Conservation (phyloP, 2,113 vertebrate genomes). For the Electrona antarctica region DNA sequence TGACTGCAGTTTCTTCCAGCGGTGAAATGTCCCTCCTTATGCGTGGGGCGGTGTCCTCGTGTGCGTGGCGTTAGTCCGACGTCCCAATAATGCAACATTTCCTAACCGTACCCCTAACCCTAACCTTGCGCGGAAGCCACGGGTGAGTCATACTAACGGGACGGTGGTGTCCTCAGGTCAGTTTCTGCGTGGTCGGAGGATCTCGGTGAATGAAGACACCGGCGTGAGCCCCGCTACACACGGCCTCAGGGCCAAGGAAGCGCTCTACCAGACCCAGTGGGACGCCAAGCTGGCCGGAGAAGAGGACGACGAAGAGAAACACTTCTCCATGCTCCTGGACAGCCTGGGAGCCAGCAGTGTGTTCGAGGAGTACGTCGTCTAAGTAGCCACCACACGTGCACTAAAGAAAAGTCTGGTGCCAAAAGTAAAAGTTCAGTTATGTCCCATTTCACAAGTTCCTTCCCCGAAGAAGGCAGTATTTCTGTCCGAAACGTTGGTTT, state of each 20-base stretch:
- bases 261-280: constrained; percentile 74
- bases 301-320: constrained; percentile 83
- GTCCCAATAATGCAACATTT: too few species aligned
- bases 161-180: constrained; percentile 73
- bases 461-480: too few species aligned
- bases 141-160: too few species aligned
- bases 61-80: too few species aligned
- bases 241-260: constrained; percentile 65
- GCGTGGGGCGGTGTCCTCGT: too few species aligned
- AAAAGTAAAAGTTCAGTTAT: too few species aligned
- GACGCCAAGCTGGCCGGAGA: constrained; percentile 59
- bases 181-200: constrained; percentile 83
- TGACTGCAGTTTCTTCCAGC: too few species aligned
- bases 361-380: constrained; percentile 88
- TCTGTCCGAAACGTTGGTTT: too few species aligned
- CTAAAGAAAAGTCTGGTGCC: background rate
- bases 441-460: too few species aligned
- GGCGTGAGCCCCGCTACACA: constrained; percentile 20
- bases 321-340: constrained; percentile 88
- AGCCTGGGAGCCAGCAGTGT: constrained; percentile 84
- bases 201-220: constrained; percentile 68
- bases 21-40: too few species aligned
- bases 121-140: too few species aligned
- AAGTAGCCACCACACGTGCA: background rate
- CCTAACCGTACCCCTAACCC: too few species aligned